Evolutionary conservation across 2,113 vertebrate species (phyloP).

Genomic region (Jaculus jaculus): DNA sequence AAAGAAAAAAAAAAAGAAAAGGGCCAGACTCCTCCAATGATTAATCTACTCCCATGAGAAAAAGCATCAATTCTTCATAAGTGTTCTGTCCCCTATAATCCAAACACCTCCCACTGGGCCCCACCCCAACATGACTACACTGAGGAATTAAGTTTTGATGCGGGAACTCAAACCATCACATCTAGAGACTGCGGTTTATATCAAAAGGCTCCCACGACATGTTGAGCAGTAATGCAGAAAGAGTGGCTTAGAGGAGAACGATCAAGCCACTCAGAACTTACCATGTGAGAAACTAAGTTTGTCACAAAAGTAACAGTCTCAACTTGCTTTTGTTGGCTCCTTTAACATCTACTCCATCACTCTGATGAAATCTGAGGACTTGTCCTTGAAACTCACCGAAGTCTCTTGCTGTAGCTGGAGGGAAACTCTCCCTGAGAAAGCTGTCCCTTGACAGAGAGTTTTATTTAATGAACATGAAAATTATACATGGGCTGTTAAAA

Average conservation of each 20-base stretch:
- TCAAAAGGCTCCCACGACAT: not conserved
- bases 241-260: not conserved
- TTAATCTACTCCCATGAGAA: not conserved
- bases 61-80: not conserved
- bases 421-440: not conserved
- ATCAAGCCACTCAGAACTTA: constrained; percentile 12
- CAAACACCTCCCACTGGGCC: not conserved
- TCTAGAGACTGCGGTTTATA: not conserved
- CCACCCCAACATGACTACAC: not conserved
- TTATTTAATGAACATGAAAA: not conserved
- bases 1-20: not conserved
- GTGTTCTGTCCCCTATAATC: not conserved
- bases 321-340: not conserved
- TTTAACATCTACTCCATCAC: not conserved
- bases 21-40: no score
- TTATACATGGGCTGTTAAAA: constrained; percentile 1
- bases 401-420: not conserved
- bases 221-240: not conserved
- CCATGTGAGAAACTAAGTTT: not conserved
- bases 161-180: not conserved
- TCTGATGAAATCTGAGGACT: constrained; percentile 4
- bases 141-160: not conserved
- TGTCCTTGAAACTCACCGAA: not conserved
- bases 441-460: not conserved
- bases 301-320: not conserved